Base-by-base conservation (phyloP, 2,113 vertebrate genomes). In the Nycticorax nycticorax region DNA sequence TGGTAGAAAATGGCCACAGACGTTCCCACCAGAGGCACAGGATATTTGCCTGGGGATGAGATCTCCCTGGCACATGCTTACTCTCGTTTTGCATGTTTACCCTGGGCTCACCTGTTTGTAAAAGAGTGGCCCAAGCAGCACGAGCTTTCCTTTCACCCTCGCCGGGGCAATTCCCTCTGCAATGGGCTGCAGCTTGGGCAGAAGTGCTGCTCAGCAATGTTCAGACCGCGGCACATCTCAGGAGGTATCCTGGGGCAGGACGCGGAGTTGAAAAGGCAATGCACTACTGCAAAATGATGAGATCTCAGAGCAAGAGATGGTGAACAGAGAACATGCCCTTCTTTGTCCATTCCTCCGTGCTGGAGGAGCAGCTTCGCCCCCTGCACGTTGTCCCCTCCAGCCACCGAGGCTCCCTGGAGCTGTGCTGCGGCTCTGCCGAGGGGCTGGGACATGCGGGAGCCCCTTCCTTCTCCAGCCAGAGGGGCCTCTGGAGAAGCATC, bases 11-110 rank as follows among this genome's bases (percentile, higher is more conserved):
- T 57, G 69, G 74, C 55, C 7, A 2, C 71, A 85, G 79, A 79
- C 12, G 2, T 95, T 97, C 95, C 88, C 86, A 88, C 53, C 88
- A 90, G 72, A 92, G 64, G 74, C 53, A 77, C 57, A 57, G 80
- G 26, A 12, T 19, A 3, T 84, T 59, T 39, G 33, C 28, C 73
- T 53, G 24, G 20, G 33, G 15, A 27, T 30, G n/a, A 79, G 60
- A 55, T 60, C 66, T 23, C 32, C 86, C 78, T 35, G 17, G 55
- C 73, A 43, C 59, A 50, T 0, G 1, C 55, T 48, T 21, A 39
- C 13, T 56, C 41, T 9, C 30, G 18, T 48, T 86, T 78, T 60
- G 23, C 33, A 1, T 12, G 9, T 66, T 39, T 81, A 35, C 22
- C 64, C 50, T 33, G 30, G 12, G 21, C 52, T 89, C 66, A 74